Evolutionary conservation across 2,113 vertebrate genomes (phyloP).

Genomic region (Gopherus flavomarginatus): DNA sequence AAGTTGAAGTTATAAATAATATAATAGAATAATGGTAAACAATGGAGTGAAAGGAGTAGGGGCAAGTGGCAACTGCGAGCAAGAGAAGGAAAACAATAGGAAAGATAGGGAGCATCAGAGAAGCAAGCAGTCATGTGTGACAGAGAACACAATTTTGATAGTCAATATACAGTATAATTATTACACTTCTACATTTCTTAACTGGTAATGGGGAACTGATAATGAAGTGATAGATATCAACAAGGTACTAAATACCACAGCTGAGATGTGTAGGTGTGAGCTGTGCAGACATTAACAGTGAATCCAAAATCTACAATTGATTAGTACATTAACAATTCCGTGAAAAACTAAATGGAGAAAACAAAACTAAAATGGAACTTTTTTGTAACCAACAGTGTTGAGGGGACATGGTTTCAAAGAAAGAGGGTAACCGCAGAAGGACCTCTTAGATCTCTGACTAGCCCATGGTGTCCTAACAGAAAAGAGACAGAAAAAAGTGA

Average conservation of each 20-base stretch:
- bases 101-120: constrained; percentile 16
- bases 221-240: constrained; percentile 1
- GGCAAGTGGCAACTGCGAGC: constrained; percentile 22
- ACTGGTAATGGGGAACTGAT: not conserved
- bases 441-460: not conserved
- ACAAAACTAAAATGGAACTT: not conserved
- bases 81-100: not conserved
- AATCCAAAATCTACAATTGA: not conserved
- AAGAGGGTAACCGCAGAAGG: not conserved
- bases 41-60: constrained; percentile 26
- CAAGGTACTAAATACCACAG: not conserved
- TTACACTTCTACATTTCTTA: not conserved
- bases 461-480: not conserved
- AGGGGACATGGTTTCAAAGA: not conserved
- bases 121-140: not conserved
- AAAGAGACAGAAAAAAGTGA: too few species aligned
- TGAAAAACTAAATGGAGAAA: not conserved
- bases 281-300: not conserved
- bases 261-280: not conserved
- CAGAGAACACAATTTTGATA: not conserved
- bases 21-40: not conserved
- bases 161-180: not conserved
- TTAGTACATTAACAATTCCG: not conserved
- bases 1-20: not conserved
- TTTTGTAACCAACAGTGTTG: not conserved